Base-by-base conservation (phyloP, 2,113 vertebrate genomes). In the Salvator merianae region DNA sequence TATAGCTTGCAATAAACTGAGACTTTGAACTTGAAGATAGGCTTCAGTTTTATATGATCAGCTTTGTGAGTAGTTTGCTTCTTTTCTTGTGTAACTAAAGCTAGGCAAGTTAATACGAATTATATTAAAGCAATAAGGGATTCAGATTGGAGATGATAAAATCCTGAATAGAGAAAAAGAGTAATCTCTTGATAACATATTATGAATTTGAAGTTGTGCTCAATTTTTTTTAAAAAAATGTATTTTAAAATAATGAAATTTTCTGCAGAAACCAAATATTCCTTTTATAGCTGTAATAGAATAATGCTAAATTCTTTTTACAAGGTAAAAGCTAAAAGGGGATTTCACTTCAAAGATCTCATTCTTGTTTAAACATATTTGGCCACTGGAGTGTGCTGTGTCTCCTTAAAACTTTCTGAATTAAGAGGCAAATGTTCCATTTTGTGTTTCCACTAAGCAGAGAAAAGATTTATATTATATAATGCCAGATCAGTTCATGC, bases 401-500 rank as follows among this genome's bases (percentile, higher is more conserved):
- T n/a, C 79, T 90, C 93, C 87, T 66, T 86, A 89, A 91, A 90
- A 3, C 18, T 50, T 80, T 82, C 83, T 79, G 32, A 80, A 86
- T 62, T 62, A 6, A 7, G 85, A 88, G 12, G 83, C 75, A 79
- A 79, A 55, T 80, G 84, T 20, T 91, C 75, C 77, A 85, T 92
- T 88, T 16, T 53, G 38, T 92, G 72, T 91, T 88, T 84, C 80
- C 43, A n/a, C 81, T 84, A 77, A 92, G 84, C 75, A 92, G 84
- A 92, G 92, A 93, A 93, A 94, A 90, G 66, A 89, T 92, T 94
- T 77, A 92, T 95, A 91, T 90, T 94, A 87, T 92, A 79, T 93
- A 93, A 93, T 90, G 84, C 86, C 72, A 88, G 87, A 88, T 93
- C 91, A 91, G 84, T 93, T 95, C 89, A 87, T 86, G 88, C 82